Evolutionary conservation across 1,140 invertebrate genomes (phyloP).

Genomic region (Drosophila ficusphila): DNA sequence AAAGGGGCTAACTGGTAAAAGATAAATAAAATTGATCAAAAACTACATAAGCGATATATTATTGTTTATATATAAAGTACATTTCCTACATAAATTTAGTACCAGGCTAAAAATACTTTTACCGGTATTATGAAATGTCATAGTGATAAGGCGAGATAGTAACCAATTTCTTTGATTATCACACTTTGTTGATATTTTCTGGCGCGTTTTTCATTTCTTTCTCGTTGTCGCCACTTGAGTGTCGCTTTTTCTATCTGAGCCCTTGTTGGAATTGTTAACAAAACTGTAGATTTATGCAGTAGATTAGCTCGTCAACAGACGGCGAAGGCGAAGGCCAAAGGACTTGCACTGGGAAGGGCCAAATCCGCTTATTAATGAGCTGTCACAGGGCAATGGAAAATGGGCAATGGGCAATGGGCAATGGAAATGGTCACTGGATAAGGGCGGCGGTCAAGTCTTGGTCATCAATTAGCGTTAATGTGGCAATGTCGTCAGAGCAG

Average conservation of each 20-base stretch:
- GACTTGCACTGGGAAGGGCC: conserved; percentile 37
- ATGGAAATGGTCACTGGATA: neutral
- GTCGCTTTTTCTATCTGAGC: conserved; percentile 22
- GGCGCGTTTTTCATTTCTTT: conserved; percentile 14
- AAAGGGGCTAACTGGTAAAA: too few species aligned
- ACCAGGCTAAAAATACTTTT: conserved; percentile 5
- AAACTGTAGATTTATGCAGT: conserved; percentile 77
- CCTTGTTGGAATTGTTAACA: conserved; percentile 70
- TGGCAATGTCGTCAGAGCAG: conserved; percentile 36
- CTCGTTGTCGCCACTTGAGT: conserved; percentile 1
- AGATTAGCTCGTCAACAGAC: conserved; percentile 74
- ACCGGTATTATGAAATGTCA: neutral
- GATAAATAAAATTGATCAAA: too few species aligned
- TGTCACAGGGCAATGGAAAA: conserved; percentile 44
- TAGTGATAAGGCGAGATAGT: conserved; percentile 8
- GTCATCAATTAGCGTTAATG: conserved; percentile 74
- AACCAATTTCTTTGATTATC: conserved; percentile 5
- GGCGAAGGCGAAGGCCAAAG: conserved; percentile 37
- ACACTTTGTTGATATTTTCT: conserved; percentile 3
- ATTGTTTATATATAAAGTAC: too few species aligned
- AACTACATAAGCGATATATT: too few species aligned
- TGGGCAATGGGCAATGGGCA: neutral
- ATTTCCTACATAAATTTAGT: neutral
- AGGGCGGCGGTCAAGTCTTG: conserved; percentile 30
- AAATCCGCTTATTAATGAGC: conserved; percentile 80